A percentile compares a stretch with the other conserved stretches of the same genome.
Conservation (phyloP, 2,113 vertebrate genomes). For the Crypturellus undulatus region DNA sequence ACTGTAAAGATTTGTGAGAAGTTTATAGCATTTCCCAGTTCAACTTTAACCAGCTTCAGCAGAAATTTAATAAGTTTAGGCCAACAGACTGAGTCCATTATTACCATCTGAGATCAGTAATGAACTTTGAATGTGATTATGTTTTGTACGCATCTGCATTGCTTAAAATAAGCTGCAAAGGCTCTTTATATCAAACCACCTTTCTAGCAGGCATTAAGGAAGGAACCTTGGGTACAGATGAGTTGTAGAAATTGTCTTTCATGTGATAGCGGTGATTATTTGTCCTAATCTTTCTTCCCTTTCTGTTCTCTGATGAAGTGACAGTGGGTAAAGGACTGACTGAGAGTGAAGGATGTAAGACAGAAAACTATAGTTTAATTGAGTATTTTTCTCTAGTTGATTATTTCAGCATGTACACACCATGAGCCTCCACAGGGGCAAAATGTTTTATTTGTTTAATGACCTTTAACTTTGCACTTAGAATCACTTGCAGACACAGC, state of each 20-base stretch:
- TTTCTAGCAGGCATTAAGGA: conserved; percentile 1
- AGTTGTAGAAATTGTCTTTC: conserved; percentile 4
- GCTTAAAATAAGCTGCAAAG: background rate
- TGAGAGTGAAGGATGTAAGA: background rate
- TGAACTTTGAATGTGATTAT: background rate
- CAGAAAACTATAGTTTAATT: conserved; percentile 2
- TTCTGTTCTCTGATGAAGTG: background rate
- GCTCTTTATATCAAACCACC: background rate
- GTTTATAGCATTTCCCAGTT: background rate
- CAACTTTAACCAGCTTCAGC: background rate
- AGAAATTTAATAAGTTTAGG: background rate
- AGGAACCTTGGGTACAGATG: background rate
- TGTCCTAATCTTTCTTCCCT: conserved; percentile 3
- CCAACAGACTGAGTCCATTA: background rate
- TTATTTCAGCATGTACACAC: conserved; percentile 28
- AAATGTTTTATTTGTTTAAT: background rate
- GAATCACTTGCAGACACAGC: background rate
- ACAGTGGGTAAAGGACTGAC: background rate
- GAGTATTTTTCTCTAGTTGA: conserved; percentile 35
- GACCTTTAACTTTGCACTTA: background rate
- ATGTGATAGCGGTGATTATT: background rate
- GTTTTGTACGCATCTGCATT: background rate
- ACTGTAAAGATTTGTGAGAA: background rate
- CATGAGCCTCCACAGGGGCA: background rate
- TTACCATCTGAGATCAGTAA: background rate